Evolutionary conservation across 1,140 invertebrate species (phyloP).

Genomic region (Phthorimaea operculella): DNA sequence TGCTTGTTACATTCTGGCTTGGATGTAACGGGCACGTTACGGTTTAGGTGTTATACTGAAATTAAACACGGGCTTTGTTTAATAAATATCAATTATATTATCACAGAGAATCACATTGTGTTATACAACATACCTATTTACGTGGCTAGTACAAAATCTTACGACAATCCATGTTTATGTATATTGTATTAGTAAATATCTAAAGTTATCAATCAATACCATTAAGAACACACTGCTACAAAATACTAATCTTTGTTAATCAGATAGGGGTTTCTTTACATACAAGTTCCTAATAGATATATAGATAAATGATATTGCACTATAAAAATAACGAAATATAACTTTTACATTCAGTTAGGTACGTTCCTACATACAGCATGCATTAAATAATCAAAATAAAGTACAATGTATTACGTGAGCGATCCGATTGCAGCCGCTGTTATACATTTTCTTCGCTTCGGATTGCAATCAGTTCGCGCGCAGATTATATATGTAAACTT

Average conservation of each 20-base stretch:
- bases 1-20: too few species aligned
- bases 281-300: neutral
- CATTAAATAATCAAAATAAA: too few species aligned
- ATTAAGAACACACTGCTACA: constrained; percentile 38
- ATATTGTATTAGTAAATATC: constrained; percentile 41
- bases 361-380: too few species aligned
- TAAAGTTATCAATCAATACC: constrained; percentile 37
- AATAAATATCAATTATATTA: constrained; percentile 67
- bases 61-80: constrained; percentile 34
- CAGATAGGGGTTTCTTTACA: neutral
- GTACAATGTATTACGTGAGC: too few species aligned
- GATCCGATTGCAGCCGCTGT: too few species aligned
- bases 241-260: constrained; percentile 41
- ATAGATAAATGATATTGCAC: constrained; percentile 36
- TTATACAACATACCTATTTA: constrained; percentile 65
- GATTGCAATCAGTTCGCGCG: too few species aligned
- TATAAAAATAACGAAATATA: constrained; percentile 36
- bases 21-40: too few species aligned
- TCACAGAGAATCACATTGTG: constrained; percentile 68
- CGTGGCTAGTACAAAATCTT: constrained; percentile 64
- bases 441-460: too few species aligned
- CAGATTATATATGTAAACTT: too few species aligned
- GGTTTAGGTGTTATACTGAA: too few species aligned
- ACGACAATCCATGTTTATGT: constrained; percentile 40
- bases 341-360: constrained; percentile 10